Percentiles rank a stretch among this genome's conserved stretches.
Conservation (phyloP, 1,140 invertebrate species). For the Caerostris darwini region DNA sequence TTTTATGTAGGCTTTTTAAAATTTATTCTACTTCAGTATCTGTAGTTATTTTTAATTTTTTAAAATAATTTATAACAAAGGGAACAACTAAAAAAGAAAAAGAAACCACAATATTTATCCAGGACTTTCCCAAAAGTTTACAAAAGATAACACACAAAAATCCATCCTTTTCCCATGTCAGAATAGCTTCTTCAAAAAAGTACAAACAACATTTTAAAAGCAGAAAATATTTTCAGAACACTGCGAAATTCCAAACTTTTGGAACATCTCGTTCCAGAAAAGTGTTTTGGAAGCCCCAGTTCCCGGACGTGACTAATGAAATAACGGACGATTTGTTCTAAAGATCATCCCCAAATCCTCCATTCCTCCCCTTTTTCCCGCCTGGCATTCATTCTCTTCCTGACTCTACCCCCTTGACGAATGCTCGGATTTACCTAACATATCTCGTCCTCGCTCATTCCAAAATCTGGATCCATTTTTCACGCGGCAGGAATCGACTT, state of each 20-base stretch:
- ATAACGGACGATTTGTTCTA: conserved; percentile 61
- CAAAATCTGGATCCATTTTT: conserved; percentile 58
- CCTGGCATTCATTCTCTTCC: not conserved
- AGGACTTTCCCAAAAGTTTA: too few species aligned
- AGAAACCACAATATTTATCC: too few species aligned
- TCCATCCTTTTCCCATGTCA: too few species aligned
- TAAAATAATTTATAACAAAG: too few species aligned
- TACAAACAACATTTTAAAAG: not conserved
- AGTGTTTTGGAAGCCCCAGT: not conserved
- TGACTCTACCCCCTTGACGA: conserved; percentile 33
- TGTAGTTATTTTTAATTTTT: too few species aligned
- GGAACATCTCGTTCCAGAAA: not conserved
- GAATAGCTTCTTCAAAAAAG: too few species aligned
- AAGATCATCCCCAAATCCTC: not conserved
- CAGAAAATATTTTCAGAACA: not conserved
- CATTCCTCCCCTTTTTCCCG: conserved; percentile 13
- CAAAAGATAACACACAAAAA: too few species aligned
- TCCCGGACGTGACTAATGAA: conserved; percentile 53
- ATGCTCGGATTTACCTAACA: conserved; percentile 61
- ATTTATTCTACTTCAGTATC: too few species aligned
- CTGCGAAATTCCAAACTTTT: not conserved
- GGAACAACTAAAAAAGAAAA: too few species aligned
- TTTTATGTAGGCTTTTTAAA: too few species aligned
- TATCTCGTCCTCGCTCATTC: conserved; percentile 48
- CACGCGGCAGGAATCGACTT: conserved; percentile 40